phyloP scores from a whole-genome alignment of 2,888 invertebrate genomes.

The Conchocele bisecta region DNA sequence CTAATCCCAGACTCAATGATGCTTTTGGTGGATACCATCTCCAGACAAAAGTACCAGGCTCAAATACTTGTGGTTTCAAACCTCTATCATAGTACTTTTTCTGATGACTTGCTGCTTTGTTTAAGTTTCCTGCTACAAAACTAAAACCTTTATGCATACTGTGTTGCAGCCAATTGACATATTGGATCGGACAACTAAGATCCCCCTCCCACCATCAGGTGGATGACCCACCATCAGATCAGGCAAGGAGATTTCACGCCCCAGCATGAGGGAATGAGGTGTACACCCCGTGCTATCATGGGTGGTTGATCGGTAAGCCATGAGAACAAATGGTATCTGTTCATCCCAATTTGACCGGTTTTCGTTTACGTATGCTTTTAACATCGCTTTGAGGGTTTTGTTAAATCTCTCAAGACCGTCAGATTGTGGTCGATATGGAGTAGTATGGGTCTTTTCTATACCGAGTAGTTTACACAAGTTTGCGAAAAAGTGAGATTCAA shows the following conservation, averaged over 20 bases:
- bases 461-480: neutral
- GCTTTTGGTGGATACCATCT: slow-evolving; percentile 27
- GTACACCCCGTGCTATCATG: slow-evolving; percentile 35
- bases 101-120: slow-evolving; percentile 10
- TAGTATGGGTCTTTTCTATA: slow-evolving; percentile 2
- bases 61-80: slow-evolving; percentile 14
- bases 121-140: neutral
- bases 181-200: neutral
- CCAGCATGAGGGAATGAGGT: slow-evolving; percentile 44
- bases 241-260: slow-evolving; percentile 22
- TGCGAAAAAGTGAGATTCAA: neutral
- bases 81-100: slow-evolving; percentile 14
- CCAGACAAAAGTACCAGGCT: slow-evolving; percentile 6
- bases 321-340: slow-evolving; percentile 27
- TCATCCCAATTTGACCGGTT: slow-evolving; percentile 47
- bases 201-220: neutral
- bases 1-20: slow-evolving; percentile 12
- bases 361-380: neutral
- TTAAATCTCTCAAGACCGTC: neutral
- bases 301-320: slow-evolving; percentile 39
- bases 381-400: neutral
- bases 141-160: neutral
- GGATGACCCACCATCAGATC: slow-evolving; percentile 29
- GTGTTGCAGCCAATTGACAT: neutral
- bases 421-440: neutral